Percentiles rank a stretch among this genome's conserved stretches.
Conservation (phyloP, 2,797 vertebrate genomes). For the Macrochelys suwanniensis region DNA sequence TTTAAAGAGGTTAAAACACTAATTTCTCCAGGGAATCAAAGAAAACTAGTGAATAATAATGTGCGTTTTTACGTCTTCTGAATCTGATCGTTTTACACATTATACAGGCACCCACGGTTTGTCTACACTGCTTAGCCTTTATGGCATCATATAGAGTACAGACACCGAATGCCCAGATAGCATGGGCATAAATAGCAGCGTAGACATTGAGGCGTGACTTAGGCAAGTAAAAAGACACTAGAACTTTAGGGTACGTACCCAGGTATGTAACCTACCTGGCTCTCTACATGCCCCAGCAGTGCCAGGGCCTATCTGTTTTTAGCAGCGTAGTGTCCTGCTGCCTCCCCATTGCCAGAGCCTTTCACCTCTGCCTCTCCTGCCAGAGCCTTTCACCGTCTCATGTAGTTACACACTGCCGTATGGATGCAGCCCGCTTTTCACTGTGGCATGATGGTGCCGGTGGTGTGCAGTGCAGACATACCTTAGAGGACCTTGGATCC, state of each 20-base stretch:
- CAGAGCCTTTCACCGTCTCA: too few species aligned
- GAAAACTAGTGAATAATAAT: background rate
- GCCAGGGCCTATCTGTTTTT: too few species aligned
- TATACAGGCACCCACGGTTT: background rate
- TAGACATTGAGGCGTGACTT: background rate
- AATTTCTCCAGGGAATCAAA: background rate
- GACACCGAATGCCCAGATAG: background rate
- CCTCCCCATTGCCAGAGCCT: too few species aligned
- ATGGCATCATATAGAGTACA: background rate
- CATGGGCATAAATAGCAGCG: background rate
- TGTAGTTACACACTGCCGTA: too few species aligned
- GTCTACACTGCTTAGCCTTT: background rate
- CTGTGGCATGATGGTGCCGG: too few species aligned
- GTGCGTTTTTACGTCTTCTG: background rate
- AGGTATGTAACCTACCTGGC: background rate
- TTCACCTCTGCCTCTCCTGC: too few species aligned
- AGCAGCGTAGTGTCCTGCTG: too few species aligned
- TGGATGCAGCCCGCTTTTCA: too few species aligned
- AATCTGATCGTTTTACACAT: background rate
- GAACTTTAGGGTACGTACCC: background rate
- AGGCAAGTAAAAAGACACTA: background rate
- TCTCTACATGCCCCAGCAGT: background rate
- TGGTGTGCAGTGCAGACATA: background rate
- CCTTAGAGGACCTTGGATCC: background rate
- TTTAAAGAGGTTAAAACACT: background rate